Conservation (phyloP, 2,113 vertebrate genomes). For the Sylvietta virens region DNA sequence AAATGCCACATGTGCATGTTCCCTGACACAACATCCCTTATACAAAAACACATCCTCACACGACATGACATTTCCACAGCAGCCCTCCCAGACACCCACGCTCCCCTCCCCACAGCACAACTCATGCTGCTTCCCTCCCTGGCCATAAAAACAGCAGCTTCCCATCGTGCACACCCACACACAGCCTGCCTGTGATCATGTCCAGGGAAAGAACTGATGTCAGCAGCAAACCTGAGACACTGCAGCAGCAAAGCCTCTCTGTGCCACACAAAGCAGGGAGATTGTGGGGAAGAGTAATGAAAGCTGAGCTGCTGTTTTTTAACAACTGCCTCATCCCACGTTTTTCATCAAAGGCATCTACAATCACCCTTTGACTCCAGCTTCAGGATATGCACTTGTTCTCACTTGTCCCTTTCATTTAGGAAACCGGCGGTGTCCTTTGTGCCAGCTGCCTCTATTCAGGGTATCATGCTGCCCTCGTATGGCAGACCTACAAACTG, state of each 20-base stretch:
- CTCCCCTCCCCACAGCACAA: not conserved
- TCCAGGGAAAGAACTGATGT: not conserved
- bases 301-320: not conserved
- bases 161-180: rapidly evolving
- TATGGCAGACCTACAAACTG: constrained; percentile 18
- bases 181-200: not conserved
- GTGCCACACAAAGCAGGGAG: not conserved
- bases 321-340: not conserved
- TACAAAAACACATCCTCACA: not conserved
- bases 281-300: not conserved
- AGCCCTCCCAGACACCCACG: not conserved
- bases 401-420: not conserved
- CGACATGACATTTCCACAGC: not conserved
- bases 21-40: not conserved
- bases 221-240: not conserved
- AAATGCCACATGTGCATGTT: not conserved
- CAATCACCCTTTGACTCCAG: not conserved
- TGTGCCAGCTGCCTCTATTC: not conserved
- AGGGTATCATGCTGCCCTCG: constrained; percentile 32
- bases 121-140: not conserved
- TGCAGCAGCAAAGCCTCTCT: not conserved
- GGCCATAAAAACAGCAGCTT: not conserved
- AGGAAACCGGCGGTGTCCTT: not conserved
- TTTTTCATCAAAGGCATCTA: not conserved
- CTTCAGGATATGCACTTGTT: not conserved